These are phyloP conservation scores for Pachymerium ferrugineum DNA, from an alignment of 2,888 invertebrate genomes.

Conservation along the genomic window DNA sequence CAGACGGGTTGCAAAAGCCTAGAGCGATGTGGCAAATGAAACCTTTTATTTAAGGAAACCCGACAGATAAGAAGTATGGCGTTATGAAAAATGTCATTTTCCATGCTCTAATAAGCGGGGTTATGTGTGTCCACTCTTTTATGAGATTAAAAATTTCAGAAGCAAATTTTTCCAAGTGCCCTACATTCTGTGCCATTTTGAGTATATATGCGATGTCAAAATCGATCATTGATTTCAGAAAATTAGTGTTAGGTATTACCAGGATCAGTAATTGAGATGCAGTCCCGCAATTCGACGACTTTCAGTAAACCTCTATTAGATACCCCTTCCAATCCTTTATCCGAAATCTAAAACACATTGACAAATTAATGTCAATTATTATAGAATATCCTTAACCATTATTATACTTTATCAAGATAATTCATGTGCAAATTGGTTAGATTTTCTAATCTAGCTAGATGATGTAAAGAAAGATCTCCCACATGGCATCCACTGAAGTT, in stretches of 20 bases:
- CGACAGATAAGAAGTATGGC: too few relatives aligned
- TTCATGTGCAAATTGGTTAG: not conserved
- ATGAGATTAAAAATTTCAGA: too few relatives aligned
- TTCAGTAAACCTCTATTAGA: not conserved
- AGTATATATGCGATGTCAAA: not conserved
- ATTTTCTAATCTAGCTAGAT: not conserved
- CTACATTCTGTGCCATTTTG: too few relatives aligned
- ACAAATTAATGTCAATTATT: not conserved
- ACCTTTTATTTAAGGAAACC: too few relatives aligned
- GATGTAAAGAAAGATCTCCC: not conserved
- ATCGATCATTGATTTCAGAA: not conserved
- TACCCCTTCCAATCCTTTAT: not conserved
- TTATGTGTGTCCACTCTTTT: too few relatives aligned
- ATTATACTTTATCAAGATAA: not conserved
- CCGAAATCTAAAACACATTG: not conserved
- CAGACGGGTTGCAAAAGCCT: too few relatives aligned
- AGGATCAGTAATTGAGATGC: not conserved
- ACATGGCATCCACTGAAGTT: not conserved
- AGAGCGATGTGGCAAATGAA: too few relatives aligned
- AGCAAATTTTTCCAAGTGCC: too few relatives aligned
- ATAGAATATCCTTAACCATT: not conserved
- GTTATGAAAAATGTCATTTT: too few relatives aligned
- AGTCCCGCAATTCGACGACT: not conserved
- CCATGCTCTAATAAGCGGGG: too few relatives aligned
- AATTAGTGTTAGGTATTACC: not conserved